Base-by-base conservation (phyloP, 2,797 vertebrate genomes). In the Hydrocynus forskahlii region DNA sequence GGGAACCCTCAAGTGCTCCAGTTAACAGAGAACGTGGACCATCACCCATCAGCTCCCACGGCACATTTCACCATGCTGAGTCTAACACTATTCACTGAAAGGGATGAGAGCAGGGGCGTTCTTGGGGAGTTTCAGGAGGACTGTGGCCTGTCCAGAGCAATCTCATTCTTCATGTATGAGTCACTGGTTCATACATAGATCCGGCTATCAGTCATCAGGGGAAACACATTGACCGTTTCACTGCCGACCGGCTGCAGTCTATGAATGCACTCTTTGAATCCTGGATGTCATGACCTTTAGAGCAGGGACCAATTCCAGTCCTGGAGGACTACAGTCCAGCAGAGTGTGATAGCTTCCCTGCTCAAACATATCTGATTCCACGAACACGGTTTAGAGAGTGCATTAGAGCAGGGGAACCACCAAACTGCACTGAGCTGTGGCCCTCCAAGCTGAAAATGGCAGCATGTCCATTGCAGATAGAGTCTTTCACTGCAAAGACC, bases 21-120 rank as follows among this genome's bases (percentile, higher is more conserved):
- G 57, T 79, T 80, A 81, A 84, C 78, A 55, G 63, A 55, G 67
- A 35, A 73, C 50, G 68, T 29, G n/a, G 55, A 78, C 80, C 70
- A 63, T 81, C 70, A 77, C 50, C 69, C 75, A 48, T 70, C 74
- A 80, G 64, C 63, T 83, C 80, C 62, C 50, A 76, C 29, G 25
- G 50, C 48, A 62, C 50, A 60, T 69, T 75, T 85, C 86, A 83
- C 75, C 62, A 50, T 17, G 59, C 74, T 72, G 76, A 57, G 75
- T 73, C 55, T 54, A 64, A 79, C 79, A 79, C 21, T 59, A 23
- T 35, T 54, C 48, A 35, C 1, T 64, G 52, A 50, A 52, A 78
- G 70, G 75, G 78, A 79, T 72, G 84, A 57, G 52, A 45, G 71
- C 14, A 21, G 62, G 19, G 29, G 59, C 43, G 21, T 64, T 62